Percentiles rank a stretch among this genome's conserved stretches.
Evolutionary conservation across 2,797 vertebrate species (phyloP).

Genomic region (Tragopan temminckii): DNA sequence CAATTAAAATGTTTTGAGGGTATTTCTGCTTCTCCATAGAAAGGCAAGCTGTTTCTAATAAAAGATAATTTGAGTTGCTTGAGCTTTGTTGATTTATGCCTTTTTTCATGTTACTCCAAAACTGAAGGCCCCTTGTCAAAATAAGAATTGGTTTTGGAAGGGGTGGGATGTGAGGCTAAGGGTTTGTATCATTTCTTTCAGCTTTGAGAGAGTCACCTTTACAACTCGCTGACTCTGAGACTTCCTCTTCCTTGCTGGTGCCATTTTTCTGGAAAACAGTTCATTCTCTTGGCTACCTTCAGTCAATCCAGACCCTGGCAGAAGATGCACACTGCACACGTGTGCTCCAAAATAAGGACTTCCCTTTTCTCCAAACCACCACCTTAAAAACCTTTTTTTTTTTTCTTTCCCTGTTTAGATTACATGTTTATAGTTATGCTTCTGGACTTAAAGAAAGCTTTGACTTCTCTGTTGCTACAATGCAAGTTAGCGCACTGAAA

Average conservation of each 20-base stretch:
- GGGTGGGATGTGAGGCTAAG: background rate
- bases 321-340: background rate
- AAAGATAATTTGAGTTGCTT: background rate
- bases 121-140: background rate
- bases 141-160: background rate
- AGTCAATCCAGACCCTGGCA: slow-evolving; percentile 13
- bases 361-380: slow-evolving; percentile 1
- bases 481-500: slow-evolving; percentile 2
- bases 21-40: slow-evolving; percentile 18
- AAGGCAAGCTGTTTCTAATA: slow-evolving; percentile 61
- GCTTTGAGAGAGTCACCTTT: background rate
- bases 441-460: background rate
- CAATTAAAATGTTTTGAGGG: slow-evolving; percentile 54
- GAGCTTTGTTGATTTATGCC: slow-evolving; percentile 13
- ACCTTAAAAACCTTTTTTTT: background rate
- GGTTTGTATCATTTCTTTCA: background rate
- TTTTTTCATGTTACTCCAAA: slow-evolving; percentile 48
- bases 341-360: background rate
- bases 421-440: background rate
- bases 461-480: background rate
- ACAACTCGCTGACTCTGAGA: background rate
- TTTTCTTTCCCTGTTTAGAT: background rate
- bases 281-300: slow-evolving; percentile 21
- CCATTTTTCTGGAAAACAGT: background rate
- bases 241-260: background rate